Evolutionary conservation across 1,140 invertebrate species (phyloP), one percentile per base, ranked within the genome.

Genomic region (Pteromalus puparum): DNA sequence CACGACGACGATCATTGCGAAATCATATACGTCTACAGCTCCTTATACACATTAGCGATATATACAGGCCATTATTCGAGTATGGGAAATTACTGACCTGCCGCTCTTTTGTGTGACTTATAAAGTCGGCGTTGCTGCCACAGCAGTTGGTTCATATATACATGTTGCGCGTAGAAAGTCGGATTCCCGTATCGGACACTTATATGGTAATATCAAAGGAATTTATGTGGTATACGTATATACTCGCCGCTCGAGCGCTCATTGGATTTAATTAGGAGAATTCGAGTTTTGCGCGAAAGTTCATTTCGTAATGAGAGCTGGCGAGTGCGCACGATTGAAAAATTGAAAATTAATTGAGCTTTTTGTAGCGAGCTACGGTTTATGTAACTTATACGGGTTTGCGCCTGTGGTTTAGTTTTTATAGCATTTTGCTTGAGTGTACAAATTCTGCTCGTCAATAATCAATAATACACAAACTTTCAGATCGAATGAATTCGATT

Each of bases 141-240:
- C 67, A 13, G n/a, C 10, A 26, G 13, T 70, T 26, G 67, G 18
- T 28, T 18, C 6, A 38, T 34, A 0, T 34, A 5, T 34, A 5
- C 6, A 5, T 34, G 30, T 79, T 28, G n/a, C 26, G 12, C 7
- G 26, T 78, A 78, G 15, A 48, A 80, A 70, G 26, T 70, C 15
- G 67, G 26, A 30, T 81, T 73, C 38, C 18, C 28, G 79, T 21
- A 24, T 18, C 2, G 18, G 9, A 73, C 26, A 24, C 68, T 73
- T 73, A 81, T 81, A 81, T 30, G 70, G 70, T 61, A 46, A 48
- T 81, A 53, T 46, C 18, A 7, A 81, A 30, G 18, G 70, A 73
- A 53, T 53, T 73, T 53, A 72, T 72, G 70, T 81, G 18, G 70
- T 81, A n/a, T 6, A 18, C 53, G 30, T 34, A 4, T 34, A 4